Base-by-base conservation (phyloP, 2,113 vertebrate genomes). In the Sinocyclocheilus maitianheensis region DNA sequence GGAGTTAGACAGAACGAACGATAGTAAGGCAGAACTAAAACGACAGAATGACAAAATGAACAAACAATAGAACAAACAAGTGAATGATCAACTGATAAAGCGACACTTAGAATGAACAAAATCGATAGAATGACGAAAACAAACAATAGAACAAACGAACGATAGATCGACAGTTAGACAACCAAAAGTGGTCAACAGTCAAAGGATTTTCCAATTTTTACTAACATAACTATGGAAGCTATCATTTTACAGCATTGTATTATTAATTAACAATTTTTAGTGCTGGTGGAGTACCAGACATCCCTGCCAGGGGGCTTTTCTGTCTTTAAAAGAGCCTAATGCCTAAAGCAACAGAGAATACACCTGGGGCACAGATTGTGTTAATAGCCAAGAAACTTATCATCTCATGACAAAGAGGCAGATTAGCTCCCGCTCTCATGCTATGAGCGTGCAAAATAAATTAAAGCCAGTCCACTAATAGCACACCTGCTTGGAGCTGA, bases 371-470 rank as follows among this genome's bases (percentile, higher is more conserved):
- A 40, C 62, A 86, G 37, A 81, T 10, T 22, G 71, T 26, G 40
- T 86, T 86, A 86, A 86, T 76, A 60, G 79, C 79, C 77, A 60
- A 86, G 71, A 63, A 86, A 86, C 85, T 83, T 86, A 81, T 81
- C 85, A 86, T 82, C 69, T 34, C 60, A 65, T 82, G 79, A 83
- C 85, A 86, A 86, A 82, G 71, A 86, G 71, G 55, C 72, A 67
- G 85, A 72, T 86, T 77, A 86, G 85, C 85, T 74, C 40, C 79
- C 20, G 71, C 24, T 83, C 79, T 76, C 85, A 86, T 18, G 55
- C 85, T 86, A 86, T 53, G 60, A 86, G 71, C 71, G 9, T 82
- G 85, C 13, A 82, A 74, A 83, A 86, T 76, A 82, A 76, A 83
- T 81, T 82, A 86, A 81, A 83, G 26, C 69, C 79, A 77, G 46